A percentile compares a stretch with the other conserved stretches of the same genome.
These are phyloP conservation scores for Asarcornis scutulata DNA, from an alignment of 2,113 vertebrate species.

Conservation along the genomic window DNA sequence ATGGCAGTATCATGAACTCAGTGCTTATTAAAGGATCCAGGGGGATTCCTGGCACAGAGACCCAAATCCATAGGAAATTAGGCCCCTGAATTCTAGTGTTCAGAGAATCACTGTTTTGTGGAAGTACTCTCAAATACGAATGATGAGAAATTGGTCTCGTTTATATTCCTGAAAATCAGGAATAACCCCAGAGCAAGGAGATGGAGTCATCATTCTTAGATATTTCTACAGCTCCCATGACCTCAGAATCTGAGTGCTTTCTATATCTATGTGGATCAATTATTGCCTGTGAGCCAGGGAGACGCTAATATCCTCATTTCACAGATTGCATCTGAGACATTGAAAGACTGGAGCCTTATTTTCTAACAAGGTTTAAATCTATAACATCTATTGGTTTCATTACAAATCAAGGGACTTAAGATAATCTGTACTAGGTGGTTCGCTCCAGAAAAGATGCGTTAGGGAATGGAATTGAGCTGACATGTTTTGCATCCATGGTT, in stretches of 20 bases:
- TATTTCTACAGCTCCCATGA: not conserved
- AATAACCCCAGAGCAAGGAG: not conserved
- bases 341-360: not conserved
- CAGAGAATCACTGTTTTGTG: not conserved
- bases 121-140: not conserved
- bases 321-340: not conserved
- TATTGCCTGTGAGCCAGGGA: not conserved
- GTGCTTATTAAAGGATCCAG: conserved; percentile 9
- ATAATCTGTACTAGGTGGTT: not conserved
- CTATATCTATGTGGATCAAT: not conserved
- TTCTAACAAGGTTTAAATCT: conserved; percentile 18
- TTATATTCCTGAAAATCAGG: conserved; percentile 7
- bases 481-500: not conserved
- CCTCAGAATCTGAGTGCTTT: not conserved
- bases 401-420: not conserved
- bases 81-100: not conserved
- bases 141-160: not conserved
- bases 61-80: conserved; percentile 37
- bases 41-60: not conserved
- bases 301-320: not conserved
- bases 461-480: not conserved
- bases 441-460: not conserved
- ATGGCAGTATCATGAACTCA: conserved; percentile 13
- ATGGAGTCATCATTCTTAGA: not conserved
- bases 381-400: not conserved